Evolutionary conservation across 1,140 invertebrate species (phyloP).

Genomic region (Maconellicoccus hirsutus): DNA sequence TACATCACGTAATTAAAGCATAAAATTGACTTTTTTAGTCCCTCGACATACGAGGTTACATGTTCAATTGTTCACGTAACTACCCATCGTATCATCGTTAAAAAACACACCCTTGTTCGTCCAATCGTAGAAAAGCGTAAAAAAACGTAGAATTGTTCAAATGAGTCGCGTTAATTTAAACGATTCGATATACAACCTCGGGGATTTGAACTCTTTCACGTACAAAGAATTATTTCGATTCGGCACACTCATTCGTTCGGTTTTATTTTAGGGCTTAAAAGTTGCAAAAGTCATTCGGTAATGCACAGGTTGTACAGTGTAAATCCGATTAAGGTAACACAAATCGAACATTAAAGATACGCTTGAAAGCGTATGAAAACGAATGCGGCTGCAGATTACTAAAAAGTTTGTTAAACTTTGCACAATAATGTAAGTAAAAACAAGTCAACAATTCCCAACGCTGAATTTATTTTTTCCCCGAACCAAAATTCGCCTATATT

Average conservation of each 20-base stretch:
- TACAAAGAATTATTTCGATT: slow-evolving; percentile 3
- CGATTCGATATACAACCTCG: neutral
- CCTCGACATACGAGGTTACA: too few relatives aligned
- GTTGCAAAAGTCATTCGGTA: neutral
- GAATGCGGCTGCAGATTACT: neutral
- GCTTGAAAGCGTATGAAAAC: neutral
- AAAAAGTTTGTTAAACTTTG: slow-evolving; percentile 1
- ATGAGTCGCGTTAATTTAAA: slow-evolving; percentile 1
- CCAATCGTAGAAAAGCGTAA: too few relatives aligned
- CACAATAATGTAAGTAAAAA: neutral
- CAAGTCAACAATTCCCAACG: neutral
- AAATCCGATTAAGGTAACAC: slow-evolving; percentile 8
- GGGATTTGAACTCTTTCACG: neutral
- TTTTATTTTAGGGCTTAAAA: slow-evolving; percentile 1
- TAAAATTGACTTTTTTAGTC: too few relatives aligned
- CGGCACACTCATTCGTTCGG: neutral
- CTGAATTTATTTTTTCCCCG: neutral
- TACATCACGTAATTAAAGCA: too few relatives aligned
- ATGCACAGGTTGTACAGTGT: neutral
- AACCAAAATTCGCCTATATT: too few relatives aligned
- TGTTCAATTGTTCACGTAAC: too few relatives aligned
- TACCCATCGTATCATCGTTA: too few relatives aligned
- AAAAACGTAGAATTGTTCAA: neutral
- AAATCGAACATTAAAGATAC: slow-evolving; percentile 9
- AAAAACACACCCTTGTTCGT: too few relatives aligned